phyloP scores from a whole-genome alignment of 1,140 invertebrate species.

The Nasonia longicornis region DNA sequence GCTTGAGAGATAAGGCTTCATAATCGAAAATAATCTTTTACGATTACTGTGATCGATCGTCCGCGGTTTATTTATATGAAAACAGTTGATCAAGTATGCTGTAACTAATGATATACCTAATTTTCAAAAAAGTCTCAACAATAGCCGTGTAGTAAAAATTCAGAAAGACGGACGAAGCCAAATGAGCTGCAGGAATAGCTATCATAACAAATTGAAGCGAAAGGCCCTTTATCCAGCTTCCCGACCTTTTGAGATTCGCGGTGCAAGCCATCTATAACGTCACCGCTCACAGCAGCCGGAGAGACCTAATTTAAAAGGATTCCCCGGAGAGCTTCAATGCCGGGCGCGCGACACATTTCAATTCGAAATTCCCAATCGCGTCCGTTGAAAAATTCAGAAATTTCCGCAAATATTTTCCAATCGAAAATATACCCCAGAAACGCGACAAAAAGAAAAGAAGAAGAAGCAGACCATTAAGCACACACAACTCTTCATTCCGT shows the following conservation, averaged over 20 bases:
- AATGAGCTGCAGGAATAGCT: constrained; percentile 25
- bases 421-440: too few species aligned
- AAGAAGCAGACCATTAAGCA: neutral
- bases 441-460: neutral
- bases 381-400: too few species aligned
- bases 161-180: neutral
- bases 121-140: too few species aligned
- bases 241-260: constrained; percentile 36
- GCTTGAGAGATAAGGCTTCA: too few species aligned
- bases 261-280: neutral
- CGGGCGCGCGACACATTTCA: neutral
- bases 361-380: constrained; percentile 4
- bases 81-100: too few species aligned
- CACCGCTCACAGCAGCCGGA: neutral
- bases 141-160: too few species aligned
- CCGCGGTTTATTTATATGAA: too few species aligned
- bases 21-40: too few species aligned
- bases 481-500: neutral
- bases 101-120: too few species aligned
- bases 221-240: constrained; percentile 18
- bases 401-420: too few species aligned
- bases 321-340: constrained; percentile 32
- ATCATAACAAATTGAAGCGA: constrained; percentile 13
- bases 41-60: too few species aligned
- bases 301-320: constrained; percentile 54